Conservation (phyloP, 2,888 invertebrate genomes). For the Dicycla oo region DNA sequence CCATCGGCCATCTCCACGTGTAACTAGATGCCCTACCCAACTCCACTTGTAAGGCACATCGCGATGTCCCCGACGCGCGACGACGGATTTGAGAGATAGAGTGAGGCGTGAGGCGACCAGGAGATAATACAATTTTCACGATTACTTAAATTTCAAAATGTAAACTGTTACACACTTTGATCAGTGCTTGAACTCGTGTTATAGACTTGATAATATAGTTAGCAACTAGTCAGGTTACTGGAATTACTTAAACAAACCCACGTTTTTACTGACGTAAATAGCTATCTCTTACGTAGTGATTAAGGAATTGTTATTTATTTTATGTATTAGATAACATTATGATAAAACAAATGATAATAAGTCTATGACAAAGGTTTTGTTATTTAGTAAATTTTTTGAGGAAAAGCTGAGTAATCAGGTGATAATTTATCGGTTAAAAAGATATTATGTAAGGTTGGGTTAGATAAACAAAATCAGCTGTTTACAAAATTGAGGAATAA, state of each 20-base stretch:
- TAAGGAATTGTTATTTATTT: conserved; percentile 16
- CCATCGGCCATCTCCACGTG: no score
- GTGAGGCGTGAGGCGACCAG: background rate
- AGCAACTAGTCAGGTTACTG: conserved; percentile 22
- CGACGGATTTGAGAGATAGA: no score
- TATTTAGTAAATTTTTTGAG: background rate
- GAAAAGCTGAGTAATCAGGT: background rate
- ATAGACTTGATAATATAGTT: conserved; percentile 22
- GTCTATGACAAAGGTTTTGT: background rate
- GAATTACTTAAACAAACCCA: conserved; percentile 7
- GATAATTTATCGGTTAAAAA: conserved; percentile 1
- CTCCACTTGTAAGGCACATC: no score
- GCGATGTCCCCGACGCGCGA: no score
- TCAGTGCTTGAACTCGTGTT: conserved; percentile 48
- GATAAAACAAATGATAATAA: conserved; percentile 20
- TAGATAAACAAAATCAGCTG: background rate
- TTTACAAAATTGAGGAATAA: background rate
- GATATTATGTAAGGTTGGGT: background rate
- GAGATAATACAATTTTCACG: conserved; percentile 28
- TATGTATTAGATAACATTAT: conserved; percentile 35
- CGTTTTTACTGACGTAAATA: conserved; percentile 35
- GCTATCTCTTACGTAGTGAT: conserved; percentile 32
- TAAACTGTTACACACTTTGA: conserved; percentile 16
- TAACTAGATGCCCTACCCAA: no score
- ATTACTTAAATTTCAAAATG: conserved; percentile 11